Conservation (phyloP, 2,113 vertebrate species). For the Dicentrarchus labrax region DNA sequence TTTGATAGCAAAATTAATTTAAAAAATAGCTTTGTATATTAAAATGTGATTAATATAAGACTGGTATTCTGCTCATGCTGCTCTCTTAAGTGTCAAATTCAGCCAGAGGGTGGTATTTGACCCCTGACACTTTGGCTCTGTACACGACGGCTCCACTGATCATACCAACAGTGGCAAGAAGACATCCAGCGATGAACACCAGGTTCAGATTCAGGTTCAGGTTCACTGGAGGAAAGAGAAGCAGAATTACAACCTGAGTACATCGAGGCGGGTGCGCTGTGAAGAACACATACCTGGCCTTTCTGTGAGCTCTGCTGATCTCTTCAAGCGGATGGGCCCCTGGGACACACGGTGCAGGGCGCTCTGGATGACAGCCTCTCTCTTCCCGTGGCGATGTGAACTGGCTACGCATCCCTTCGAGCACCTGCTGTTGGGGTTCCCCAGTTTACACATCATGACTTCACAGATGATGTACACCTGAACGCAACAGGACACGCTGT, state of each 20-base stretch:
- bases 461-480: constrained; percentile 78
- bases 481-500: constrained; percentile 8
- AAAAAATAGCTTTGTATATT: too few relatives aligned
- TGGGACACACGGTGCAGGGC: constrained; percentile 81
- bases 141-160: constrained; percentile 64
- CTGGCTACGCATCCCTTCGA: constrained; percentile 66
- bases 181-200: constrained; percentile 72
- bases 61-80: not conserved
- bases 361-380: constrained; percentile 69
- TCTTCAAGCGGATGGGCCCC: constrained; percentile 78
- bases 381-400: constrained; percentile 36
- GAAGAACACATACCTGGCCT: constrained; percentile 41
- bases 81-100: constrained; percentile 28
- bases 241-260: not conserved
- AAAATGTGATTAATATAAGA: too few relatives aligned
- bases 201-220: constrained; percentile 67
- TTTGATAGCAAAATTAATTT: too few relatives aligned
- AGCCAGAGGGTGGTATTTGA: constrained; percentile 68
- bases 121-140: constrained; percentile 51
- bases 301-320: constrained; percentile 15
- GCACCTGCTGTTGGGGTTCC: constrained; percentile 74
- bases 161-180: constrained; percentile 71
- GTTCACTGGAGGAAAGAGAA: constrained; percentile 46
- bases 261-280: not conserved
- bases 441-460: constrained; percentile 78